Percentiles rank a stretch among this genome's conserved stretches.
Conservation (phyloP, 1,140 invertebrate genomes). For the Anagrus nilaparvatae region DNA sequence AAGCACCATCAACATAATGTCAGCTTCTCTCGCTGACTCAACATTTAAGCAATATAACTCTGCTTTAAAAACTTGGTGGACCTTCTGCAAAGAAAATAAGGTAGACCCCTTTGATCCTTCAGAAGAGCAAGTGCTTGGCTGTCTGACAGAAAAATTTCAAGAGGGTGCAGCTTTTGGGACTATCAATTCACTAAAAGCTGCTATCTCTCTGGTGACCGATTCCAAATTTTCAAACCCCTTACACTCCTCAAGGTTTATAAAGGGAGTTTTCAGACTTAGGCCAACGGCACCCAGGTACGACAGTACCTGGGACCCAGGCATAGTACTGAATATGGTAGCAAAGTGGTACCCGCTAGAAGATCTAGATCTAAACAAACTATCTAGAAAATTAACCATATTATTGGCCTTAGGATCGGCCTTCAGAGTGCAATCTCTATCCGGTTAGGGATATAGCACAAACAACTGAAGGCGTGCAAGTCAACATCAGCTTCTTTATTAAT, state of each 20-base stretch:
- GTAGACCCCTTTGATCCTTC: conserved; percentile 15
- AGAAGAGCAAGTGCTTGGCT: conserved; percentile 14
- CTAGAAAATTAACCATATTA: conserved; percentile 12
- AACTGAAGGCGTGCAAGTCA: conserved; percentile 11
- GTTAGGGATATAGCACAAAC: conserved; percentile 14
- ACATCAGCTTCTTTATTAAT: conserved; percentile 14
- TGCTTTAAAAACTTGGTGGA: conserved; percentile 24
- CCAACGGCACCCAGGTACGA: conserved; percentile 17
- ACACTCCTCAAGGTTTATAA: conserved; percentile 13
- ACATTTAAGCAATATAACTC: conserved; percentile 25
- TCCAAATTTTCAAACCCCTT: conserved; percentile 9
- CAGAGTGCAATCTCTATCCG: conserved; percentile 15
- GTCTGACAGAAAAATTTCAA: conserved; percentile 18
- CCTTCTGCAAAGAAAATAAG: conserved; percentile 21
- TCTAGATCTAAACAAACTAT: conserved; percentile 4
- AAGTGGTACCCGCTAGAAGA: conserved; percentile 9
- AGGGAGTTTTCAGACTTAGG: conserved; percentile 16
- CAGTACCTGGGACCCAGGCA: conserved; percentile 18
- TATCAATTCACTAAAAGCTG: conserved; percentile 16
- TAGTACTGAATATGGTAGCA: conserved; percentile 14
- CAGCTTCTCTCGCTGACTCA: conserved; percentile 21
- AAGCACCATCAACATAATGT: conserved; percentile 17
- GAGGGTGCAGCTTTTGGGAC: conserved; percentile 17
- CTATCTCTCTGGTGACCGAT: conserved; percentile 15
- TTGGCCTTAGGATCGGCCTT: conserved; percentile 15